Conservation (phyloP, 2,888 invertebrate species). For the Cabera pusaria region DNA sequence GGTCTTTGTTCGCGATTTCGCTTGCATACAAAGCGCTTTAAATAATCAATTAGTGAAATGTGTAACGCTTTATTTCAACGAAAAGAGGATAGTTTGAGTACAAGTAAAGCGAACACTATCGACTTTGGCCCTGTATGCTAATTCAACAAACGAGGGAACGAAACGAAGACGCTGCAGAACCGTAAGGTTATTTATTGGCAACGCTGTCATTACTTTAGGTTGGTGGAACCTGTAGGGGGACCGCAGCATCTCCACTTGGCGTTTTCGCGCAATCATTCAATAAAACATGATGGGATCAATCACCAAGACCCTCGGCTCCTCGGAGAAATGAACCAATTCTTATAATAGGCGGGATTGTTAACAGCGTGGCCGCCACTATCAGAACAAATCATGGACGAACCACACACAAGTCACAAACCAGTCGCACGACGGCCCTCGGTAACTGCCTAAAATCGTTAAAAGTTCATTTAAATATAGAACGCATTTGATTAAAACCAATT, state of each 20-base stretch:
- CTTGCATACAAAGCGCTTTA: slow-evolving; percentile 36
- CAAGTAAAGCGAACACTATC: slow-evolving; percentile 17
- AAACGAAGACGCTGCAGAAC: slow-evolving; percentile 32
- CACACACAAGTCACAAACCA: background rate
- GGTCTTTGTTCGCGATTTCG: slow-evolving; percentile 54
- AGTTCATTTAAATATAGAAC: slow-evolving; percentile 81
- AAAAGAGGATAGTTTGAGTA: slow-evolving; percentile 21
- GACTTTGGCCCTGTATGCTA: slow-evolving; percentile 20
- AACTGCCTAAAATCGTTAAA: slow-evolving; percentile 60
- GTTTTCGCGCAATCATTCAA: slow-evolving; percentile 83
- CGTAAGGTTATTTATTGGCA: slow-evolving; percentile 67
- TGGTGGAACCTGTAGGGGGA: slow-evolving; percentile 63
- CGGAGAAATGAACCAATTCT: slow-evolving; percentile 71
- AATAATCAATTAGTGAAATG: slow-evolving; percentile 32
- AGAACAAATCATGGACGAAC: slow-evolving; percentile 1
- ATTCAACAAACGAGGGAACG: slow-evolving; percentile 16
- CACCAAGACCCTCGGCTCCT: slow-evolving; percentile 76
- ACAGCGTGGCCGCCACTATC: slow-evolving; percentile 16
- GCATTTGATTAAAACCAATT: slow-evolving; percentile 81
- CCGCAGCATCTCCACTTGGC: slow-evolving; percentile 62
- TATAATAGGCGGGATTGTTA: slow-evolving; percentile 27
- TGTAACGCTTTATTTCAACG: slow-evolving; percentile 26
- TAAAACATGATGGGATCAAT: slow-evolving; percentile 76
- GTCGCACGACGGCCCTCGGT: slow-evolving; percentile 6
- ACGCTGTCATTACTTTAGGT: slow-evolving; percentile 57